These are phyloP conservation scores for Himantopus leucocephalus DNA, from an alignment of 2,113 vertebrate species.

Conservation along the genomic window DNA sequence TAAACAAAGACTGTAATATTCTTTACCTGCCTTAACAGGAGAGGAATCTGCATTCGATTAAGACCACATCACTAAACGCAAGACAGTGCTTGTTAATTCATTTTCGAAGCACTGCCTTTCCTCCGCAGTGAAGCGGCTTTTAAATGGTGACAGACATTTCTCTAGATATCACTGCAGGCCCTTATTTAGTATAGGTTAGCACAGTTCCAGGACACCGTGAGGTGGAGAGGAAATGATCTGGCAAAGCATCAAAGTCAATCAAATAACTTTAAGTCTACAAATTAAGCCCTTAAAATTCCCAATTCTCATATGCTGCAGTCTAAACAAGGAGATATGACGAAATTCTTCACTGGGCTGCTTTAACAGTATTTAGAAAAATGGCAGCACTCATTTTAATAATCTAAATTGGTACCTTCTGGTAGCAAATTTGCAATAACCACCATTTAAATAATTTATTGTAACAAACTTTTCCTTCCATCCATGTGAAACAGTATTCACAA, in stretches of 20 bases:
- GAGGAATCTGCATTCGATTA: slow-evolving; percentile 8
- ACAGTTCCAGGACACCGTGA: slow-evolving; percentile 57
- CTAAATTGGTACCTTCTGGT: slow-evolving; percentile 24
- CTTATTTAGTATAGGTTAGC: background rate
- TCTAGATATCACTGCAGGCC: slow-evolving; percentile 5
- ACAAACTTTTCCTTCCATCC: slow-evolving; percentile 55
- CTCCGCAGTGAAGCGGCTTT: slow-evolving; percentile 6
- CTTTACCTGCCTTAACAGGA: slow-evolving; percentile 9
- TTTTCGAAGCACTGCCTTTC: slow-evolving; percentile 25
- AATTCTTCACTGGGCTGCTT: slow-evolving; percentile 43
- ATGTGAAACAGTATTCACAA: slow-evolving; percentile 73
- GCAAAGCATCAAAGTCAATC: slow-evolving; percentile 70
- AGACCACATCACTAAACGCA: slow-evolving; percentile 17
- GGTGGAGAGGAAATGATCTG: slow-evolving; percentile 63
- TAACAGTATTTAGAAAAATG: slow-evolving; percentile 48
- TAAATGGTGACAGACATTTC: background rate
- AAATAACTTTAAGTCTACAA: slow-evolving; percentile 60
- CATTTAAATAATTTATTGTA: slow-evolving; percentile 54
- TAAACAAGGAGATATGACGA: slow-evolving; percentile 28
- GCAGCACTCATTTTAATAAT: slow-evolving; percentile 31
- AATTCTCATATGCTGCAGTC: slow-evolving; percentile 30
- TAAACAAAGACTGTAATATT: background rate
- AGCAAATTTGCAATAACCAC: slow-evolving; percentile 44
- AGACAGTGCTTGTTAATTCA: background rate
- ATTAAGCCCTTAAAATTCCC: slow-evolving; percentile 72